These are phyloP conservation scores for Rhinoptilus africanus DNA, from an alignment of 2,113 vertebrate genomes.

Conservation along the genomic window DNA sequence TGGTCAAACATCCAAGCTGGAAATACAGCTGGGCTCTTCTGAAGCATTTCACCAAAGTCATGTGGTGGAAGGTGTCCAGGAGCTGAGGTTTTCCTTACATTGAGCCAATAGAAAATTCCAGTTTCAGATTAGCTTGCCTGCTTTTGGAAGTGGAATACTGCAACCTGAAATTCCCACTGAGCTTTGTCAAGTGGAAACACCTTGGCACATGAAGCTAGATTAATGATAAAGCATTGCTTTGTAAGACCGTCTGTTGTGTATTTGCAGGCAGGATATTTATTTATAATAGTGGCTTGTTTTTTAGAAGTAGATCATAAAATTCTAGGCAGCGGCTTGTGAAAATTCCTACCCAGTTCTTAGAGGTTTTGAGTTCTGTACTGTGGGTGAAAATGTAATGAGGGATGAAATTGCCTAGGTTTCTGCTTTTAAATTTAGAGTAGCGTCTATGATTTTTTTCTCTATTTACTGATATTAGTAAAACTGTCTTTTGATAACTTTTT, in stretches of 20 bases:
- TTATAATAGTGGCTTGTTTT: not conserved
- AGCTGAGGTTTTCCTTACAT: not conserved
- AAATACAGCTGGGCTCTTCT: not conserved
- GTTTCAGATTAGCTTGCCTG: not conserved
- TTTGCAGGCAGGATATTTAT: not conserved
- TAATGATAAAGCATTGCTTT: not conserved
- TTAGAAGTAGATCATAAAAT: not conserved
- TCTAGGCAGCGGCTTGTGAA: not conserved
- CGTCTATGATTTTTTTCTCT: not conserved
- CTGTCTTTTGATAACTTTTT: not conserved
- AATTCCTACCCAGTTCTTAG: not conserved
- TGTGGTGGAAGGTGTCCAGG: accelerated
- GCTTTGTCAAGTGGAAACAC: not conserved
- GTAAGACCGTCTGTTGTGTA: not conserved
- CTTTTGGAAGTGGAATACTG: not conserved
- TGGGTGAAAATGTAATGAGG: not conserved
- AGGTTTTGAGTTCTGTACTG: not conserved
- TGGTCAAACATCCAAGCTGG: not conserved
- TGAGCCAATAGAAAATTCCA: not conserved
- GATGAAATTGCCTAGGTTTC: not conserved
- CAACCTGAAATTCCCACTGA: not conserved
- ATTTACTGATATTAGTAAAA: not conserved
- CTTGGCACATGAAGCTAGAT: not conserved
- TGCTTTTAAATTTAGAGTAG: not conserved
- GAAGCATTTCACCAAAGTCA: not conserved